These are phyloP conservation scores for Hermodice carunculata DNA, from an alignment of 2,888 invertebrate species.

Conservation along the genomic window DNA sequence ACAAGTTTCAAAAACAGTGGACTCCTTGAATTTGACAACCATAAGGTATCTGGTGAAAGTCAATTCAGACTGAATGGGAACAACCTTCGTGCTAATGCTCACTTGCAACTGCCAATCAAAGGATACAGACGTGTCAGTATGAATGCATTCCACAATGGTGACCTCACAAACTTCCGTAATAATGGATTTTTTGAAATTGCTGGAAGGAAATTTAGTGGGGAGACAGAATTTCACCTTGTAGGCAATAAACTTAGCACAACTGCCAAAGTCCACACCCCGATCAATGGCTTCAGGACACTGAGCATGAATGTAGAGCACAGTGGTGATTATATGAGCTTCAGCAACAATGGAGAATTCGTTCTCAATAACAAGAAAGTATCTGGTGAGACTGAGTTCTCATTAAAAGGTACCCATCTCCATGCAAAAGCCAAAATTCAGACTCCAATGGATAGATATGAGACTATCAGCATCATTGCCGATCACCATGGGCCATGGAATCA, in stretches of 20 bases:
- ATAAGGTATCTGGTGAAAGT: too few relatives aligned
- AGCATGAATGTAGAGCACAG: conserved; percentile 5
- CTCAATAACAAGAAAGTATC: neutral
- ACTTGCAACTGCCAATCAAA: neutral
- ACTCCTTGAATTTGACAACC: too few relatives aligned
- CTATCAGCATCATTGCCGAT: conserved; percentile 9
- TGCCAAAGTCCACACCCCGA: too few relatives aligned
- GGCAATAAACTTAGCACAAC: too few relatives aligned
- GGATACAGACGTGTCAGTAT: neutral
- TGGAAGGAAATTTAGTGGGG: too few relatives aligned
- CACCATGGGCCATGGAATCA: conserved; percentile 25
- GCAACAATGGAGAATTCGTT: conserved; percentile 1
- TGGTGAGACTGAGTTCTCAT: neutral
- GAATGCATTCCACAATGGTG: too few relatives aligned
- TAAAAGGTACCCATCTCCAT: conserved; percentile 11
- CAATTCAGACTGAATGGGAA: too few relatives aligned
- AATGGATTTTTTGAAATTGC: too few relatives aligned
- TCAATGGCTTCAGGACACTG: neutral
- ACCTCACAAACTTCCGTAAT: too few relatives aligned
- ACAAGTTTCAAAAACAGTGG: too few relatives aligned
- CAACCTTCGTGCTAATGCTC: too few relatives aligned
- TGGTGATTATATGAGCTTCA: conserved; percentile 10
- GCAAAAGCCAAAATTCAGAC: neutral
- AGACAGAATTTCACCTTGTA: too few relatives aligned
- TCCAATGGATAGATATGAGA: conserved; percentile 10